phyloP scores from a whole-genome alignment of 2,113 vertebrate genomes.

The Lepidothrix coronata region DNA sequence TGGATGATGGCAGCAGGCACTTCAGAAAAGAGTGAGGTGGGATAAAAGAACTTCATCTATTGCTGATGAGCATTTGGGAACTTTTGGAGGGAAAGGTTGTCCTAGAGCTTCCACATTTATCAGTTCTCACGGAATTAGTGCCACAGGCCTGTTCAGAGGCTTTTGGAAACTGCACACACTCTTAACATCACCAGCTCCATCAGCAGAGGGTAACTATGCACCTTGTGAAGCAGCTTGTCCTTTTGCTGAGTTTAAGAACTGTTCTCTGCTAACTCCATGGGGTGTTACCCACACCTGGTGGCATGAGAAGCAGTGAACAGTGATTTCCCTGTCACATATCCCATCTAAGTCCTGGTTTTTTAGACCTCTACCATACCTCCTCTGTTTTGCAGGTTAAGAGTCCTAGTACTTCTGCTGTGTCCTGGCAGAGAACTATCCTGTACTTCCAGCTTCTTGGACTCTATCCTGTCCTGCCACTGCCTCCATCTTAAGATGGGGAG shows the following conservation, averaged over 20 bases:
- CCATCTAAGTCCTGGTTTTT: background rate
- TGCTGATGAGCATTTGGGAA: background rate
- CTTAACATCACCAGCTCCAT: background rate
- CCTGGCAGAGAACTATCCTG: background rate
- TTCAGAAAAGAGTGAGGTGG: rapidly evolving
- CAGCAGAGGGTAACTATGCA: background rate
- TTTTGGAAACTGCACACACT: background rate
- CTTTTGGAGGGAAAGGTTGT: background rate
- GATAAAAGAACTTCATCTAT: background rate
- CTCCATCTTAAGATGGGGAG: background rate
- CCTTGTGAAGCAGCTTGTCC: background rate
- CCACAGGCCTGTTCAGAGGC: background rate
- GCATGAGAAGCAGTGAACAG: background rate
- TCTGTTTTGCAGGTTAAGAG: background rate
- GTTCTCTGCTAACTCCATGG: background rate
- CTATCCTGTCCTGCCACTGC: background rate
- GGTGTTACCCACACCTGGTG: background rate
- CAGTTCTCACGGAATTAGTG: background rate
- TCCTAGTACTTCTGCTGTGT: background rate
- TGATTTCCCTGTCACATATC: background rate
- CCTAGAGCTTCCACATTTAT: background rate
- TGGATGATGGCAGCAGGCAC: background rate
- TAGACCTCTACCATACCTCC: background rate
- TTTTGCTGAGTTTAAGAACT: background rate
- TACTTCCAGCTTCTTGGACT: background rate